These are phyloP conservation scores for Acromyrmex heyeri DNA, from an alignment of 1,140 invertebrate genomes.

Conservation along the genomic window DNA sequence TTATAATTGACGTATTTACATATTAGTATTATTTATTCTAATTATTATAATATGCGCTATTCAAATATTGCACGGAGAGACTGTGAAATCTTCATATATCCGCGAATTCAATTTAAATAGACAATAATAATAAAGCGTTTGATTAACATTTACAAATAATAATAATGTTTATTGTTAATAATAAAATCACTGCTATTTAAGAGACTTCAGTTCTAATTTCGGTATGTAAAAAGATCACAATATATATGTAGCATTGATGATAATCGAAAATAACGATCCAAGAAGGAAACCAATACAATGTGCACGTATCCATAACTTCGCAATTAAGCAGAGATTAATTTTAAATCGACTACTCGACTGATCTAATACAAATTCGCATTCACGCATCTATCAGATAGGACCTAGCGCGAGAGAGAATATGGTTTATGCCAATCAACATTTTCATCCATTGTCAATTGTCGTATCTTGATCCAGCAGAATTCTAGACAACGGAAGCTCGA, in stretches of 20 bases:
- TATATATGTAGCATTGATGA: neutral
- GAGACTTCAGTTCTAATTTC: neutral
- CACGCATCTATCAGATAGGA: conserved; percentile 25
- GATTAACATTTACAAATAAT: conserved; percentile 15
- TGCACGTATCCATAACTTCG: neutral
- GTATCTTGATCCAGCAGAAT: conserved; percentile 48
- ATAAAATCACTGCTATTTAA: neutral
- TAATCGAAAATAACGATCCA: neutral
- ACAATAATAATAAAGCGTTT: neutral
- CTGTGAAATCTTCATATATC: neutral
- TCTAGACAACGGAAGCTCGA: conserved; percentile 11
- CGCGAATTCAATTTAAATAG: neutral
- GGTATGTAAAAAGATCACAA: neutral
- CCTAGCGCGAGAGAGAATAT: neutral
- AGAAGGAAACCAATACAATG: neutral
- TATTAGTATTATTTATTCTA: conserved; percentile 2
- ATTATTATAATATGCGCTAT: neutral
- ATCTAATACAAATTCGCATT: conserved; percentile 2
- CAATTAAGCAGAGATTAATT: conserved; percentile 56
- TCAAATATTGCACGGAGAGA: conserved; percentile 7
- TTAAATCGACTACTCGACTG: conserved; percentile 4
- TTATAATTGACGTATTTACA: neutral
- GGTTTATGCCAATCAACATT: conserved; percentile 51
- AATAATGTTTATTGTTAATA: conserved; percentile 1
- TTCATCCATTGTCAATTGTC: conserved; percentile 60